A percentile compares a stretch with the other conserved stretches of the same genome.
Evolutionary conservation across 1,140 invertebrate genomes (phyloP).

Genomic region (Drosophila orena): DNA sequence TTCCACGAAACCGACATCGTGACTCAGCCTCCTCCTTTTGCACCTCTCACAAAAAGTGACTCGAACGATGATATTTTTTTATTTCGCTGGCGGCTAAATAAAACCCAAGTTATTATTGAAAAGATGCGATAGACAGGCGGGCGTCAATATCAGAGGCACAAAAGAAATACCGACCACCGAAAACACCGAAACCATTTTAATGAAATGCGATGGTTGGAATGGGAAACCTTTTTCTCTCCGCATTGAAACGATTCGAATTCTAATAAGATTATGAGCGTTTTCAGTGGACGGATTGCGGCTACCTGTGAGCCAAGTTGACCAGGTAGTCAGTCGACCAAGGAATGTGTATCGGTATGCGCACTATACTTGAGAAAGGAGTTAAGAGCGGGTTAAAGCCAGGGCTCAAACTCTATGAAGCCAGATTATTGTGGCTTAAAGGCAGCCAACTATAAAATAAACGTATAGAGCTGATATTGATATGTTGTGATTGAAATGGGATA

Average conservation of each 20-base stretch:
- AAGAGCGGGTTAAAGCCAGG: conserved; percentile 31
- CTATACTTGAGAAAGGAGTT: conserved; percentile 8
- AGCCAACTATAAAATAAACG: not conserved
- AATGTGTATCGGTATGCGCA: conserved; percentile 37
- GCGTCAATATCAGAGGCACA: conserved; percentile 57
- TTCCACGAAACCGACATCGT: conserved; percentile 24
- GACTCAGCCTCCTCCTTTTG: conserved; percentile 20
- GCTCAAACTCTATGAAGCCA: conserved; percentile 5
- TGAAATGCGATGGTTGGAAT: conserved; percentile 48
- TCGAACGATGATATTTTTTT: conserved; percentile 24
- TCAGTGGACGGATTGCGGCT: conserved; percentile 22
- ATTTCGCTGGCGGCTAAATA: conserved; percentile 14
- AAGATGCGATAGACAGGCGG: conserved; percentile 57
- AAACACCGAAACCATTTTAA: conserved; percentile 56
- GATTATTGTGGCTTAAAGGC: conserved; percentile 1
- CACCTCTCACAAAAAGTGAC: conserved; percentile 21
- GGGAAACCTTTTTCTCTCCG: conserved; percentile 18
- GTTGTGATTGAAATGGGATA: not conserved
- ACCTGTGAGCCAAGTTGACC: conserved; percentile 46
- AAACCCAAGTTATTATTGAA: conserved; percentile 43
- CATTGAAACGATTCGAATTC: conserved; percentile 65
- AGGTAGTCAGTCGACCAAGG: conserved; percentile 45
- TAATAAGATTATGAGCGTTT: conserved; percentile 59
- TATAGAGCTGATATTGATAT: not conserved
- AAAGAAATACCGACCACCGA: conserved; percentile 28